Base-by-base conservation (phyloP, 1,140 invertebrate genomes). In the Cydia splendana region DNA sequence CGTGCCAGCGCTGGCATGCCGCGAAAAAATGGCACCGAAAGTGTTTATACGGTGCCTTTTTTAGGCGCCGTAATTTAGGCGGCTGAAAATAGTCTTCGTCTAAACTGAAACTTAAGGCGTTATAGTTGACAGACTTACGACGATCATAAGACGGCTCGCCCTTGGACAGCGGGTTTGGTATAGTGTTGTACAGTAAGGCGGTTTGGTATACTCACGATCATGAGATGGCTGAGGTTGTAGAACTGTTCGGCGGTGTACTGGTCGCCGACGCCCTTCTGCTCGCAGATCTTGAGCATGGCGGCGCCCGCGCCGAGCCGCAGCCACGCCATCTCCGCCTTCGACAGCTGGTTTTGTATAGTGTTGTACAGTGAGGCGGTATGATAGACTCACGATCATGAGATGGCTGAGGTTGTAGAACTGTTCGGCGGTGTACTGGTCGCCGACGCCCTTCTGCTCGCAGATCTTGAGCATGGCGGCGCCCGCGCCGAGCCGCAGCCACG, bases 401-500 rank as follows among this genome's bases (percentile, higher is more conserved):
- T 97, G 95, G 0, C 98, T 98, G 13, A 99, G 94, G 84, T 97
- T 97, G 88, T 98, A 98, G 93, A 98, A 99, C 93, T 99, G 98
- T 85, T 99, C 98, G 1, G 97, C 96, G 10, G 96, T 97, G 84
- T 98, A 98, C 86, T 99, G 97, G 93, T 99, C 98, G 18, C 98
- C 97, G 65, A 99, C 98, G 76, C 97, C 97, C 89, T 98, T 98
- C 87, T 99, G 98, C 87, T 99, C 98, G 91, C 98, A 98, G 53
- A 99, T 97, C 93, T 99, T 99, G 28, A 99, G 91, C 97, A 99
- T 99, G 15, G 98, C 98, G 88, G 97, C 97, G 28, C 98, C 98
- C 38, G 98, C 98, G 20, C 97, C 96, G 5, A 99, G 92, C 76
- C 98, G 95, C 42, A 99, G 87, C 95, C 98, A 98, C 7, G 98